Evolutionary conservation across 1,140 invertebrate genomes (phyloP), one percentile per base, ranked within the genome.

Genomic region (Lepidurus packardi): DNA sequence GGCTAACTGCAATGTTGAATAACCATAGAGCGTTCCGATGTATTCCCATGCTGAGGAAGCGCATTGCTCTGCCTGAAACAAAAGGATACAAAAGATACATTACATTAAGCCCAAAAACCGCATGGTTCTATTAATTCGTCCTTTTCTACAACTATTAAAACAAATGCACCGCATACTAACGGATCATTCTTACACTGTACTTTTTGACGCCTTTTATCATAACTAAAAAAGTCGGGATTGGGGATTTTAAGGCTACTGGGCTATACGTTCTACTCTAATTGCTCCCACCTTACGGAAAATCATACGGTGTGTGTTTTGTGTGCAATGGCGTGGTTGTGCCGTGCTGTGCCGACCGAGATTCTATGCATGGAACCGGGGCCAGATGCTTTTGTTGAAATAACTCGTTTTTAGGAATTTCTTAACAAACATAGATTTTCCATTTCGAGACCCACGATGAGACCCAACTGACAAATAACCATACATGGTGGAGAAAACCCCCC

Each of bases 241-340:
- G 53, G 21, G 53, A 65, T 65, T 65, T 65, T 65, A 13, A 21
- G 53, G 53, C 53, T 65, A 65, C 3, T 6, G 21, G 53, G 53
- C 53, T 21, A 65, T 65, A 65, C 13, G 53, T 65, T 65, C 53
- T 65, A 65, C 53, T 65, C 53, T 65, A 65, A 65, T 65, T 65
- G 53, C 53, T 65, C 21, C 53, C 1, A 65, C 53, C 53, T 65
- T n/a, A 13, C 13, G 53, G 53, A n/a, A n/a, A 21, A 65, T 65
- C 53, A 65, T 65, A 65, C 16, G 53, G 53, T 65, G 53, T 65
- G 53, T 65, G 21, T 34, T 34, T 1, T 34, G 25, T 34, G 25
- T 34, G 25, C 25, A 34, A 34, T 34, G 25, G 2, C 1, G 25
- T n/a, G 53, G 21, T 65, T 65, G 16, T 65, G 53, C 53, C 13